phyloP scores from a whole-genome alignment of 2,888 invertebrate species.

The Orthosia gothica region DNA sequence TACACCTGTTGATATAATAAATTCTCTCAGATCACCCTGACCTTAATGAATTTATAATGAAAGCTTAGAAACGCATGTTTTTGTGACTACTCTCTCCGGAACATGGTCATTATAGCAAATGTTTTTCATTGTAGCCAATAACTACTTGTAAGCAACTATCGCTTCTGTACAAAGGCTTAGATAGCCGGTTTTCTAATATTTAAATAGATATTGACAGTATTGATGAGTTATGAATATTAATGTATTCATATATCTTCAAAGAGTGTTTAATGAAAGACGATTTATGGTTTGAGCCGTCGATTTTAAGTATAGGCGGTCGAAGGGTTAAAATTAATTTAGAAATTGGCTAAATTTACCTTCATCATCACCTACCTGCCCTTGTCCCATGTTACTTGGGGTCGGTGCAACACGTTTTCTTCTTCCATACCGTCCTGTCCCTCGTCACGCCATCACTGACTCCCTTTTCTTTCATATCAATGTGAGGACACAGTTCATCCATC shows the following conservation, averaged over 20 bases:
- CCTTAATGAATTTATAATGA: slow-evolving; percentile 59
- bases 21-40: slow-evolving; percentile 35
- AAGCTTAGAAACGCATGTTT: slow-evolving; percentile 47
- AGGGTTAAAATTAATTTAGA: background rate
- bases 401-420: no score
- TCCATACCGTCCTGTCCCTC: no score
- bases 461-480: no score
- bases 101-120: slow-evolving; percentile 38
- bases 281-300: background rate
- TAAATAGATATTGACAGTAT: slow-evolving; percentile 18
- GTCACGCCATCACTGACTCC: no score
- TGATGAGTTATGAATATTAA: background rate
- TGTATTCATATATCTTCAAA: slow-evolving; percentile 2
- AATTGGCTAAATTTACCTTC: no score
- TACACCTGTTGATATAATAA: slow-evolving; percentile 24
- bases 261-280: background rate
- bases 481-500: no score
- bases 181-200: slow-evolving; percentile 33
- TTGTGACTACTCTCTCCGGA: slow-evolving; percentile 51
- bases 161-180: slow-evolving; percentile 33
- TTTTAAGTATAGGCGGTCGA: background rate
- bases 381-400: no score
- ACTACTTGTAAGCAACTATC: slow-evolving; percentile 14
- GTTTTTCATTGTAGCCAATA: slow-evolving; percentile 26
- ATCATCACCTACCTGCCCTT: no score